Evolutionary conservation across 2,888 invertebrate species (phyloP).

Genomic region (Agapostemon virescens): DNA sequence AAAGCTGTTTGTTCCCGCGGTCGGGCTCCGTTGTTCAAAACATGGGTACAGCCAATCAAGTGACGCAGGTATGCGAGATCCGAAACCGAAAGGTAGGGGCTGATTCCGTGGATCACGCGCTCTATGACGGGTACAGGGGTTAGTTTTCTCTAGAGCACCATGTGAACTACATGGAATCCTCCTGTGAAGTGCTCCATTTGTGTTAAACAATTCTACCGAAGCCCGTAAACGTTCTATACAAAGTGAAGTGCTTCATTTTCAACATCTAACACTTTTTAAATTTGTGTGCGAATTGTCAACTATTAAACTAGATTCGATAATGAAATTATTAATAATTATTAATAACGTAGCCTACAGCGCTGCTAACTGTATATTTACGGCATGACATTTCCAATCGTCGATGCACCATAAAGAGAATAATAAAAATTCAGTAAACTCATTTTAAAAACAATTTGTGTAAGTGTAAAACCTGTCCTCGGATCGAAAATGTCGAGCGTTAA

Average conservation of each 20-base stretch:
- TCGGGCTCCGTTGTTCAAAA: slow-evolving; percentile 34
- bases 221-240: neutral
- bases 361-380: neutral
- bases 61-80: slow-evolving; percentile 57
- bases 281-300: neutral
- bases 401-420: neutral
- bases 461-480: too few relatives aligned
- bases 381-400: neutral
- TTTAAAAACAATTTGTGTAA: too few relatives aligned
- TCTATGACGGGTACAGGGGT: slow-evolving; percentile 49
- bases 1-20: slow-evolving; percentile 2
- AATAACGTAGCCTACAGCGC: neutral
- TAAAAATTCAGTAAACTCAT: neutral
- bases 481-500: neutral
- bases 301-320: neutral
- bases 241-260: neutral
- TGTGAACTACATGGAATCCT: slow-evolving; percentile 34
- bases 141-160: slow-evolving; percentile 59
- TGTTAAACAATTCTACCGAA: neutral
- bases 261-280: neutral
- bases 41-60: slow-evolving; percentile 51
- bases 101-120: slow-evolving; percentile 50
- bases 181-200: slow-evolving; percentile 31
- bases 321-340: neutral
- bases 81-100: slow-evolving; percentile 60